These are phyloP conservation scores for Pachypeltis micranthus DNA, from an alignment of 1,140 invertebrate species.

Conservation along the genomic window DNA sequence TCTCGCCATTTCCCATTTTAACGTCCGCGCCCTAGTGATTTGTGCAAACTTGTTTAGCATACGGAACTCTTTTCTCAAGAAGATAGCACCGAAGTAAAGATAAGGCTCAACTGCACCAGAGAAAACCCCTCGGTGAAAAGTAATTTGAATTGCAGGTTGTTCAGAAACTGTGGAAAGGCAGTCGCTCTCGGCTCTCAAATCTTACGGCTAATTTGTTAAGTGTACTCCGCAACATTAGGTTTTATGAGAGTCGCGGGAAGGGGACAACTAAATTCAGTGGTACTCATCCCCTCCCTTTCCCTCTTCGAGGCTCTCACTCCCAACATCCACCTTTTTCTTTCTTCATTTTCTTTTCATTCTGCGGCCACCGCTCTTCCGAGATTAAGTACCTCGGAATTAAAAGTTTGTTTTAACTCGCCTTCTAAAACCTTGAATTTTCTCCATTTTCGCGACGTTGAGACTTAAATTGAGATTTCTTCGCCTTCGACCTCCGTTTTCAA, in stretches of 20 bases:
- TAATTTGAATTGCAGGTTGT: not conserved
- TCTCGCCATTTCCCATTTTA: too few species aligned
- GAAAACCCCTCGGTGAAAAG: too few species aligned
- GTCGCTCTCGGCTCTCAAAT: not conserved
- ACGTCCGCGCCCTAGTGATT: too few species aligned
- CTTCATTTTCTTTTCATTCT: not conserved
- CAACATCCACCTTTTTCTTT: not conserved
- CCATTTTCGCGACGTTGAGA: not conserved
- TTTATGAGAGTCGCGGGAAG: not conserved
- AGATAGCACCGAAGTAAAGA: too few species aligned
- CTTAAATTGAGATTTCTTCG: not conserved
- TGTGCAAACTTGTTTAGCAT: too few species aligned
- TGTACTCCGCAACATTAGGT: conserved; percentile 1
- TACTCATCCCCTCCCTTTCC: too few species aligned
- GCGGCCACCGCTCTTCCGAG: not conserved
- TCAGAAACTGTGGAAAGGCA: not conserved
- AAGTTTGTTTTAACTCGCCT: not conserved
- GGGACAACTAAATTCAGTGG: too few species aligned
- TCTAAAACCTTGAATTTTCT: not conserved
- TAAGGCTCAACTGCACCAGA: too few species aligned
- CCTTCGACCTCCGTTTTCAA: too few species aligned
- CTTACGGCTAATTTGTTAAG: not conserved
- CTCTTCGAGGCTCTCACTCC: too few species aligned
- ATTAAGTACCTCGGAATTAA: conserved; percentile 1
- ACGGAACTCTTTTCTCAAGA: too few species aligned